Evolutionary conservation across 2,888 invertebrate genomes (phyloP).

Genomic region (Clitarchus hookeri): DNA sequence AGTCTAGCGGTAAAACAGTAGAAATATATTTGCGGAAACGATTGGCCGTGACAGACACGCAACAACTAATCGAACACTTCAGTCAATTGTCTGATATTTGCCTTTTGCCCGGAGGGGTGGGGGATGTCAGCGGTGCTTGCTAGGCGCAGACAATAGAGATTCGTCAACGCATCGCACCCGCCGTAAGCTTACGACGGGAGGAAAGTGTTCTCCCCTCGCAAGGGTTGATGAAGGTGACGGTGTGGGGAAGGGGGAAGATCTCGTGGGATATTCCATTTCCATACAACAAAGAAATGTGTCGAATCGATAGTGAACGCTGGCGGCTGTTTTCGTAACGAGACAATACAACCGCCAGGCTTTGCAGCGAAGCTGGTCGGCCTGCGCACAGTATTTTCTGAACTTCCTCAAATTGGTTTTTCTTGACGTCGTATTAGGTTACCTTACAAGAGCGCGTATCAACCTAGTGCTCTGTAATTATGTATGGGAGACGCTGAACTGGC

Average conservation of each 20-base stretch:
- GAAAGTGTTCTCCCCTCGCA: not conserved
- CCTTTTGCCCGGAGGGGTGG: no score
- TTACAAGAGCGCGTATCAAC: no score
- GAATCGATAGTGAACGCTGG: conserved; percentile 6
- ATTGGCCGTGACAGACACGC: no score
- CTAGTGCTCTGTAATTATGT: no score
- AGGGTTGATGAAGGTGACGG: no score
- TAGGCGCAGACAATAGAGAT: no score
- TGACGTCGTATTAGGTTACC: not conserved
- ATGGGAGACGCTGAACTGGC: no score
- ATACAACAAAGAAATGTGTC: conserved; percentile 11
- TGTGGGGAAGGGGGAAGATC: not conserved
- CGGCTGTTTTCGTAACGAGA: conserved; percentile 1
- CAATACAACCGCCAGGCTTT: not conserved
- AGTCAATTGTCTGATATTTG: no score
- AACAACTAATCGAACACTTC: no score
- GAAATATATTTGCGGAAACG: no score
- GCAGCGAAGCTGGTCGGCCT: not conserved
- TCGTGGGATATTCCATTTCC: conserved; percentile 4
- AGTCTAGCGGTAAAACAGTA: no score
- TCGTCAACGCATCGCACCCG: not conserved
- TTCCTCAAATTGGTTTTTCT: not conserved
- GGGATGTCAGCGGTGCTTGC: no score
- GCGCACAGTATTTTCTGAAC: not conserved
- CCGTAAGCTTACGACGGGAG: not conserved